These are phyloP conservation scores for Netelia virgata DNA, from an alignment of 2,888 invertebrate genomes.

Conservation along the genomic window DNA sequence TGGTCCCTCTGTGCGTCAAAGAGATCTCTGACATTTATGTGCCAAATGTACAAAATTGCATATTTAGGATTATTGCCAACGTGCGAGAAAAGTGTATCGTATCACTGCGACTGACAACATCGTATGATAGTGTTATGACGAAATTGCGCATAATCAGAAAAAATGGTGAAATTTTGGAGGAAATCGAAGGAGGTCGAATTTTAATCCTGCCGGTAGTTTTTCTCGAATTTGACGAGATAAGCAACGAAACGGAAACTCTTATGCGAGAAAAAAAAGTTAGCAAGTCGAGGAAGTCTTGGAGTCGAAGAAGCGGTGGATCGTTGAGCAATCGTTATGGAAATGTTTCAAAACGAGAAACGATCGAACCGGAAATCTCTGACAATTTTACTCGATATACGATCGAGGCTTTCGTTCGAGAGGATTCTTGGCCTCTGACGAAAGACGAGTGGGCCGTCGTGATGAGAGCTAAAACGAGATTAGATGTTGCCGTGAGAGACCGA, in stretches of 20 bases:
- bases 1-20: slow-evolving; percentile 59
- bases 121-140: slow-evolving; percentile 69
- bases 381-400: slow-evolving; percentile 68
- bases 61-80: slow-evolving; percentile 69
- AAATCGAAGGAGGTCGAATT: slow-evolving; percentile 64
- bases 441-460: slow-evolving; percentile 82
- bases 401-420: slow-evolving; percentile 80
- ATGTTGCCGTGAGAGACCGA: slow-evolving; percentile 24
- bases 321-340: slow-evolving; percentile 27
- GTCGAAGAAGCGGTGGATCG: slow-evolving; percentile 25
- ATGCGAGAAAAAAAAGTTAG: background rate
- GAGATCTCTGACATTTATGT: slow-evolving; percentile 73
- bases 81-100: slow-evolving; percentile 46
- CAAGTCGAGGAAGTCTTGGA: slow-evolving; percentile 29
- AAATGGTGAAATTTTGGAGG: slow-evolving; percentile 42
- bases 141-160: slow-evolving; percentile 65
- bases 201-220: slow-evolving; percentile 72
- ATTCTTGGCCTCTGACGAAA: slow-evolving; percentile 84
- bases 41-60: slow-evolving; percentile 70
- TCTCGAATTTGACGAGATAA: slow-evolving; percentile 14
- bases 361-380: background rate
- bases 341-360: slow-evolving; percentile 7
- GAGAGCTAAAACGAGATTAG: slow-evolving; percentile 66
- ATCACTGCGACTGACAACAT: slow-evolving; percentile 71
- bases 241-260: background rate